Base-by-base conservation (phyloP, 2,113 vertebrate genomes). In the Pardalotus punctatus region DNA sequence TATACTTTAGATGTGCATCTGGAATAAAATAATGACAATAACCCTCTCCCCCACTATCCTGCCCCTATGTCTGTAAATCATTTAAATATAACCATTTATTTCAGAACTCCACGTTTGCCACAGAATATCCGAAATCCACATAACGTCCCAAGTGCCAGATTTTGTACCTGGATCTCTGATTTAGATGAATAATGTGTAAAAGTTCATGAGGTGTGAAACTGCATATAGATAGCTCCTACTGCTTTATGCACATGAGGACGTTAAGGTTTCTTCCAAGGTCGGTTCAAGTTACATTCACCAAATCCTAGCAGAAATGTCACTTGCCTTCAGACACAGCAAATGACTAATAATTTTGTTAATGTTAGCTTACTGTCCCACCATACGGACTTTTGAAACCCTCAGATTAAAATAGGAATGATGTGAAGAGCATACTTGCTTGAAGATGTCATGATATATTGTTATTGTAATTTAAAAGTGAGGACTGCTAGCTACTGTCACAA, bases 171-270 rank as follows among this genome's bases (percentile, higher is more conserved):
- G 72, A 77, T 86, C 91, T 95, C 86, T 90, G 94, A 91, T 94
- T 93, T 92, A 96, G 69, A 86, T 88, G 94, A 96, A 51, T 96
- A 96, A 96, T 86, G 90, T 87, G 95, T 95, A 97, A 94, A 97
- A 94, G 85, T 97, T 96, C 93, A 96, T 97, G 96, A 94, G 93
- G 90, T 96, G 94, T 97, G 95, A 97, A 97, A 96, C 94, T 87
- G 91, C 92, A 88, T 94, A 94, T 90, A 93, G 96, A 95, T 96
- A 64, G 94, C 72, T 96, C 72, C 85, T 92, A 51, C 76, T 92
- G 90, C 38, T 92, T 94, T 95, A 90, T 92, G 93, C 90, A 95
- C 93, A 92, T 81, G 89, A 96, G 88, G 86, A 90, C 88, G 58
- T 94, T 83, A 86, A 85, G 43, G 67, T 90, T 94, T 95, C 92